Evolutionary conservation across 2,797 vertebrate species (phyloP).

Genomic region (Pipistrellus pipistrellus): DNA sequence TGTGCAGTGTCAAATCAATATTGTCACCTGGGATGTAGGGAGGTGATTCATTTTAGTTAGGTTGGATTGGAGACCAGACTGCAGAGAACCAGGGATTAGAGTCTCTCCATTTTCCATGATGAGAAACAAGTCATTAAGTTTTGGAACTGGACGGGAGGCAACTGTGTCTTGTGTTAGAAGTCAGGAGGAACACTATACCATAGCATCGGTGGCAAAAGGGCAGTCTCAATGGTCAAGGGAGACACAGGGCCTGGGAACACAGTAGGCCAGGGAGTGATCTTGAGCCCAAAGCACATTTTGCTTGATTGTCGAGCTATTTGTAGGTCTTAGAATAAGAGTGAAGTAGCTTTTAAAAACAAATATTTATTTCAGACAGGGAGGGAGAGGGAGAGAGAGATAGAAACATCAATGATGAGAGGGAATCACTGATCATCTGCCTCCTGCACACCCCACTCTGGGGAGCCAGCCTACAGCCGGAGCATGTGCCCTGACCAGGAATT

Average conservation of each 20-base stretch:
- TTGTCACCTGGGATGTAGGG: background rate
- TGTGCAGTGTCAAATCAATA: conserved; percentile 22
- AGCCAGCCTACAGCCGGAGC: too few relatives aligned
- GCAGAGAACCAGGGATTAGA: conserved; percentile 32
- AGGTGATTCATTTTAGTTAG: conserved; percentile 34
- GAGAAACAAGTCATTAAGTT: conserved; percentile 9
- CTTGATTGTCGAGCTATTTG: background rate
- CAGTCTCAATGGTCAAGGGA: background rate
- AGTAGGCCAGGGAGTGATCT: background rate
- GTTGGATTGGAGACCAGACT: background rate
- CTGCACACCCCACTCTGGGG: too few relatives aligned
- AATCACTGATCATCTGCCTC: too few relatives aligned
- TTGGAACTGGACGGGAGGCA: background rate
- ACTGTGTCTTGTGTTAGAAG: background rate
- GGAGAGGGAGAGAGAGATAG: too few relatives aligned
- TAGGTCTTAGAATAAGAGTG: conserved; percentile 14
- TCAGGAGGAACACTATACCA: background rate
- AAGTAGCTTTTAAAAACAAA: conserved; percentile 4
- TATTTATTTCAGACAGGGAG: too few relatives aligned
- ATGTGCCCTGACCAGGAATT: too few relatives aligned
- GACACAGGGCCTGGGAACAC: background rate
- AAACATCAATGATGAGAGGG: too few relatives aligned
- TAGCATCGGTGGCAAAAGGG: background rate
- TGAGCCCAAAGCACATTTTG: background rate
- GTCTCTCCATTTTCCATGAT: background rate